Evolutionary conservation across 2,113 vertebrate genomes (phyloP).

Genomic region (Callorhinus ursinus): DNA sequence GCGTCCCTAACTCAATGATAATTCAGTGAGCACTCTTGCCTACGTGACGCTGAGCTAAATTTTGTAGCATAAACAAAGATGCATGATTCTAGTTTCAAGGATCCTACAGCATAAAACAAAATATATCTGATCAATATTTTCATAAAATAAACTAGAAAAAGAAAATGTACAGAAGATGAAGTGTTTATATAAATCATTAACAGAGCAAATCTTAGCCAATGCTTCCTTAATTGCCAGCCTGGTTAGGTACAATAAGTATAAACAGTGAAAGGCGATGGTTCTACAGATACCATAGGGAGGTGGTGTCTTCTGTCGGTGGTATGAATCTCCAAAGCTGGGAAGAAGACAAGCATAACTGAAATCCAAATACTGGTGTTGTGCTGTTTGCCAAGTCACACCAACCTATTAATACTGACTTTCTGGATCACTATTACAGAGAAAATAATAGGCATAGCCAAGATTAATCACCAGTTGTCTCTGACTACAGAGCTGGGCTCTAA

Average conservation of each 20-base stretch:
- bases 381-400: not conserved
- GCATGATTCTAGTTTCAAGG: not conserved
- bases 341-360: not conserved
- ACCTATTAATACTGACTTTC: not conserved
- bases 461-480: not conserved
- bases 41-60: not conserved
- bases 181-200: not conserved
- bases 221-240: not conserved
- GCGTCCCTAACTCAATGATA: not conserved
- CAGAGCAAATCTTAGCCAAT: not conserved
- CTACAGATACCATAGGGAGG: rapidly evolving
- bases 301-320: not conserved
- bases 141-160: not conserved
- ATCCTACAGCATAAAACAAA: not conserved
- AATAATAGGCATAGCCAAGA: not conserved
- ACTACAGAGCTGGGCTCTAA: not conserved
- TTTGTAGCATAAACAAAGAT: not conserved
- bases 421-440: not conserved
- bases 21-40: not conserved
- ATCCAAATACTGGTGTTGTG: not conserved
- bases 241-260: not conserved
- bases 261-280: not conserved
- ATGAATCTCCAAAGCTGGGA: not conserved
- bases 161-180: not conserved
- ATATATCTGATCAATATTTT: not conserved